Percentiles rank a stretch among this genome's conserved stretches.
Conservation (phyloP, 2,888 invertebrate genomes). For the Eilema sororculum region DNA sequence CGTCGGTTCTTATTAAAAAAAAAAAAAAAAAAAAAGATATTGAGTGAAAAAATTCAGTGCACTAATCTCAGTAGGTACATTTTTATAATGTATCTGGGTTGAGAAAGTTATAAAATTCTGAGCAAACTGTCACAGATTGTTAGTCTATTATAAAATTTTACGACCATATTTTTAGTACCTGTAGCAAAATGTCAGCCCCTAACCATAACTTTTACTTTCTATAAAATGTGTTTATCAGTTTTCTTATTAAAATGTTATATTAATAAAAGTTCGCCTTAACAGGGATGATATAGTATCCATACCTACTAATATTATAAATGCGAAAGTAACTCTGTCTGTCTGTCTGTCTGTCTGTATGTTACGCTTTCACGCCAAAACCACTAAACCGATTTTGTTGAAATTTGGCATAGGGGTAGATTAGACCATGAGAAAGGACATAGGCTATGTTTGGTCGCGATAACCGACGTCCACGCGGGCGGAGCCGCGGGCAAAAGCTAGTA, state of each 20-base stretch:
- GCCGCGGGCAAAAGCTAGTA: too few relatives aligned
- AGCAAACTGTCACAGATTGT: slow-evolving; percentile 10
- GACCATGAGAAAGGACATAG: too few relatives aligned
- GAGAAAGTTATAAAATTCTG: background rate
- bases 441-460: too few relatives aligned
- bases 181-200: background rate
- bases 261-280: background rate
- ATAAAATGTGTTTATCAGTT: slow-evolving; percentile 2
- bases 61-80: background rate
- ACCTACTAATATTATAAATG: too few relatives aligned
- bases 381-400: too few relatives aligned
- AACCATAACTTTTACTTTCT: background rate
- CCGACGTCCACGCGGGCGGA: too few relatives aligned
- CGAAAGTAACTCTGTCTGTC: too few relatives aligned
- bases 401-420: too few relatives aligned
- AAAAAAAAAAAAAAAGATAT: too few relatives aligned
- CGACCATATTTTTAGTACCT: background rate
- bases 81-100: background rate
- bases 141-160: slow-evolving; percentile 10
- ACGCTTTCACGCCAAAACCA: too few relatives aligned
- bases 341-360: too few relatives aligned
- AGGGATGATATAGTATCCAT: background rate
- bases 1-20: too few relatives aligned
- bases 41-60: background rate
- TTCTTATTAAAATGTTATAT: background rate